phyloP scores from a whole-genome alignment of 2,797 vertebrate species.

The Furcifer pardalis region DNA sequence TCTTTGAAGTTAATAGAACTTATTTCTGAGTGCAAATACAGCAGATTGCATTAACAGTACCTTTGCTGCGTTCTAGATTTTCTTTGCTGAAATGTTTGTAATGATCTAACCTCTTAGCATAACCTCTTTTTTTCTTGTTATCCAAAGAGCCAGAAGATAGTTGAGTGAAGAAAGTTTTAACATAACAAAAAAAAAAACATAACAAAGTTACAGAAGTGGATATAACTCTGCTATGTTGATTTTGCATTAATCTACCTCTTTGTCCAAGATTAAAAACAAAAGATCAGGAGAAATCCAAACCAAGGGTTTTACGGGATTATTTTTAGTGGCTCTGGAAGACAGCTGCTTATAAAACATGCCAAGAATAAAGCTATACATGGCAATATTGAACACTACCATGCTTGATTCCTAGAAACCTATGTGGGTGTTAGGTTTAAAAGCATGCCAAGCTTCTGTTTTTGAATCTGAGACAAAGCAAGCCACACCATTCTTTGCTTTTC shows the following conservation, averaged over 20 bases:
- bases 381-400: conserved; percentile 15
- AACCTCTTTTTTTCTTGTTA: neutral
- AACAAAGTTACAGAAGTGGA: conserved; percentile 1
- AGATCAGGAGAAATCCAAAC: neutral
- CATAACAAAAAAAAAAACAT: neutral
- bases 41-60: neutral
- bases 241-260: neutral
- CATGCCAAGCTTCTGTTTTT: conserved; percentile 25
- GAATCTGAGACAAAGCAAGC: conserved; percentile 31
- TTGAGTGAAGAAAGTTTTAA: neutral
- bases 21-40: neutral
- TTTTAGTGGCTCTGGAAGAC: conserved; percentile 21
- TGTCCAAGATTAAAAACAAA: conserved; percentile 7
- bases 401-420: conserved; percentile 22
- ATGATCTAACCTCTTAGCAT: neutral
- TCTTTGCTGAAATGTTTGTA: conserved; percentile 1
- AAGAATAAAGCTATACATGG: conserved; percentile 27
- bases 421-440: conserved; percentile 26
- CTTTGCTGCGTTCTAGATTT: neutral
- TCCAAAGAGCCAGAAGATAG: neutral
- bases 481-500: neutral
- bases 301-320: neutral
- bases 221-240: conserved; percentile 10
- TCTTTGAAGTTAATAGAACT: neutral
- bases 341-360: conserved; percentile 13